A percentile compares a stretch with the other conserved stretches of the same genome.
Conservation (phyloP, 2,797 vertebrate genomes). For the Aeoliscus strigatus region DNA sequence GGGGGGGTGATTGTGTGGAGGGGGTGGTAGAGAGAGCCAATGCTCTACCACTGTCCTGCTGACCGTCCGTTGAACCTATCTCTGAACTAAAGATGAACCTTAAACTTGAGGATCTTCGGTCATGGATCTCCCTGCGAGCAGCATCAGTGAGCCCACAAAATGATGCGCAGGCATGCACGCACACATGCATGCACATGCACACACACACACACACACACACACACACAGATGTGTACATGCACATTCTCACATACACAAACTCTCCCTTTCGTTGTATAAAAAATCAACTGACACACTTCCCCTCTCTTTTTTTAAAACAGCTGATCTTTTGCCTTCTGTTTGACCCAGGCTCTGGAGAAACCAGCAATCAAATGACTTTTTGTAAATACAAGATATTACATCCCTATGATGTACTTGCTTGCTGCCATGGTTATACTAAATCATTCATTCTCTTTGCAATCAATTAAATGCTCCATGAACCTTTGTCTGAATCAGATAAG, state of each 20-base stretch:
- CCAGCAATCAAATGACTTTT: no score
- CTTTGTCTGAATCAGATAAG: no score
- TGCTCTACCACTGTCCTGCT: slow-evolving; percentile 61
- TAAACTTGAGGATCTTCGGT: slow-evolving; percentile 75
- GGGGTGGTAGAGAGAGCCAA: slow-evolving; percentile 33
- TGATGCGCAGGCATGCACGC: slow-evolving; percentile 18
- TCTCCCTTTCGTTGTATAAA: slow-evolving; percentile 14
- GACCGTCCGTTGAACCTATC: slow-evolving; percentile 76
- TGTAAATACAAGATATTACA: no score
- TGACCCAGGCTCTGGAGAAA: slow-evolving; percentile 35
- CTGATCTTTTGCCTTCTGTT: slow-evolving; percentile 47
- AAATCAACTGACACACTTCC: slow-evolving; percentile 4
- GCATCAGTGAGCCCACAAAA: slow-evolving; percentile 49
- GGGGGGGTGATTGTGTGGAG: slow-evolving; percentile 22
- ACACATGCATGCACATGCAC: slow-evolving; percentile 21
- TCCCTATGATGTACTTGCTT: no score
- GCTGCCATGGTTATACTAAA: no score
- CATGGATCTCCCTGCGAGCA: slow-evolving; percentile 72
- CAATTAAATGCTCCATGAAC: no score
- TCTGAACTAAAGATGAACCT: slow-evolving; percentile 80
- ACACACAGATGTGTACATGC: slow-evolving; percentile 10
- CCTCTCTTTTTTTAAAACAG: slow-evolving; percentile 25
- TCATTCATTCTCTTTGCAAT: no score
- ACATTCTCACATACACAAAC: slow-evolving; percentile 12
- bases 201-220: slow-evolving; percentile 11